A percentile compares a stretch with the other conserved stretches of the same genome.
phyloP scores from a whole-genome alignment of 2,888 invertebrate genomes.

The Leptopilina drosophilae region DNA sequence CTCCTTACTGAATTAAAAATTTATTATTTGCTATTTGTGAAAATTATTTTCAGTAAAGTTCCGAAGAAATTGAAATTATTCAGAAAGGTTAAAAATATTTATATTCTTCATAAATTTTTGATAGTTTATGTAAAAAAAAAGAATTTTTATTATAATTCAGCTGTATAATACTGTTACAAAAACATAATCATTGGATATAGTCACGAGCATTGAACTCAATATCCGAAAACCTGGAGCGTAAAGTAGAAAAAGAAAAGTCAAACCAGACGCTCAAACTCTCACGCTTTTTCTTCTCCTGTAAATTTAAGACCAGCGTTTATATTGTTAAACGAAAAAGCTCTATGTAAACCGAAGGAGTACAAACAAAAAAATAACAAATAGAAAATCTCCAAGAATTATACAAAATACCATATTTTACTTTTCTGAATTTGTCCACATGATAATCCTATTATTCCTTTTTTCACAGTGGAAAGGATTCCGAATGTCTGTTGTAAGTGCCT shows the following conservation, averaged over 20 bases:
- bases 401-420: neutral
- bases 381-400: neutral
- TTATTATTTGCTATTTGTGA: too few species aligned
- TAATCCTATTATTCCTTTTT: neutral
- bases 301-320: neutral
- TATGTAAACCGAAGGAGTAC: neutral
- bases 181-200: neutral
- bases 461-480: neutral
- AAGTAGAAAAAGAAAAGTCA: slow-evolving; percentile 25
- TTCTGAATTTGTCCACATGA: neutral
- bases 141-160: neutral
- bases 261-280: neutral
- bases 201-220: neutral
- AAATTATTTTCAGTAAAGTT: too few species aligned
- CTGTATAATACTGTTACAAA: neutral
- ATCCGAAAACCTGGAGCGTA: neutral
- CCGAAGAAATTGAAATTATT: too few species aligned
- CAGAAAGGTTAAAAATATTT: neutral
- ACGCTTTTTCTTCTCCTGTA: neutral
- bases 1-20: neutral
- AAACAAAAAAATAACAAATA: neutral
- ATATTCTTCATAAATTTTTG: neutral
- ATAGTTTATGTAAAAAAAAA: neutral
- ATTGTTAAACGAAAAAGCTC: neutral
- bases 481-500: neutral